A percentile compares a stretch with the other conserved stretches of the same genome.
Evolutionary conservation across 2,888 invertebrate genomes (phyloP).

Genomic region (Labia minor): DNA sequence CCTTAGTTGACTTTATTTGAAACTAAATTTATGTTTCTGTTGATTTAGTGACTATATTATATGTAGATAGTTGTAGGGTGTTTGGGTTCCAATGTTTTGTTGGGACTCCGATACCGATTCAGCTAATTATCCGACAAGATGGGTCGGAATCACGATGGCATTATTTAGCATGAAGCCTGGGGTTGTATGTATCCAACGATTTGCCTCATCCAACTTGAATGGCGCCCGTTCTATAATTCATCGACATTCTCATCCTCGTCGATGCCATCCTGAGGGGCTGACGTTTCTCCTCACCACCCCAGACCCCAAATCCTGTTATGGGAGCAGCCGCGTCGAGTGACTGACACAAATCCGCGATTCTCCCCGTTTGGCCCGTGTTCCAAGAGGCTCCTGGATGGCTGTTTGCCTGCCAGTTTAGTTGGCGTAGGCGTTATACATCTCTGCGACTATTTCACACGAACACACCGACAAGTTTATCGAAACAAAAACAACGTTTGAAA

Average conservation of each 20-base stretch:
- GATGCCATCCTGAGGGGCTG: background rate
- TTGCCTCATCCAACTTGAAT: constrained; percentile 37
- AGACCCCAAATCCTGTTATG: background rate
- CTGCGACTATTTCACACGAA: too few species aligned
- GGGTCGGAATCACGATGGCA: background rate
- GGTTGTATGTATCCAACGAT: background rate
- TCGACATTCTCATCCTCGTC: constrained; percentile 20
- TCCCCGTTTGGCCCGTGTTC: background rate
- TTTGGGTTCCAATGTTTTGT: background rate
- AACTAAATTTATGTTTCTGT: too few species aligned
- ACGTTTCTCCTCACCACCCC: background rate
- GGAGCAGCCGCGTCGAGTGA: background rate
- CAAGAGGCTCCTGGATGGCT: background rate
- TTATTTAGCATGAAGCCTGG: background rate
- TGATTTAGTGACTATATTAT: too few species aligned
- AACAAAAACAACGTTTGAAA: too few species aligned
- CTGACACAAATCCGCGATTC: constrained; percentile 13
- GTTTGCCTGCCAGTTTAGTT: background rate
- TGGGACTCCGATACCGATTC: background rate
- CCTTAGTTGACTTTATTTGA: too few species aligned
- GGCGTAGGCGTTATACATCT: too few species aligned
- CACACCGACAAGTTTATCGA: too few species aligned
- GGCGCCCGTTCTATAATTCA: constrained; percentile 36
- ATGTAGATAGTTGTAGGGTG: too few species aligned
- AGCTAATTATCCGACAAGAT: background rate